Percentiles rank a stretch among this genome's conserved stretches.
Evolutionary conservation across 2,797 vertebrate genomes (phyloP).

Genomic region (Macropus fuliginosus): DNA sequence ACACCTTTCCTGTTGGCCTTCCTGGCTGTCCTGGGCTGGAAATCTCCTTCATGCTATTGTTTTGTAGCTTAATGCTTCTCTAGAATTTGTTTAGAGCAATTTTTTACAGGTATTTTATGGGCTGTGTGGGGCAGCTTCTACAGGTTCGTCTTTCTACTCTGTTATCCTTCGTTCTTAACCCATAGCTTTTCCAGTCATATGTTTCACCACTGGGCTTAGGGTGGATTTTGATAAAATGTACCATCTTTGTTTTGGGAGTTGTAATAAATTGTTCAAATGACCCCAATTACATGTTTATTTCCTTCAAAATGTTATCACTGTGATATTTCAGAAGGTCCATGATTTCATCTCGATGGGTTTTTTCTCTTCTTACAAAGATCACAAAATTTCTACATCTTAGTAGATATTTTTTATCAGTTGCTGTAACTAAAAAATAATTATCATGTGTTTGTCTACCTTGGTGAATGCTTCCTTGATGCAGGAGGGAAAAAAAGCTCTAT

Average conservation of each 20-base stretch:
- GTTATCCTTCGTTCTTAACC: background rate
- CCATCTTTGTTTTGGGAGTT: slow-evolving; percentile 11
- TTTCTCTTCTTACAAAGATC: background rate
- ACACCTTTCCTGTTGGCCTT: too few species aligned
- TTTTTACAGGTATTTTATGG: too few species aligned
- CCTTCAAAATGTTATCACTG: background rate
- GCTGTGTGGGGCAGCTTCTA: too few species aligned
- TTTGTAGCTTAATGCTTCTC: too few species aligned
- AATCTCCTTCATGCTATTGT: too few species aligned
- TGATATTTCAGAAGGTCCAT: background rate
- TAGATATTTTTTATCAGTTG: background rate
- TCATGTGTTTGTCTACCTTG: background rate
- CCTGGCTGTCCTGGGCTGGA: too few species aligned
- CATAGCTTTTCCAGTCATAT: background rate
- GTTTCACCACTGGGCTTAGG: background rate
- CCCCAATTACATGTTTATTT: background rate
- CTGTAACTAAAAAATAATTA: background rate
- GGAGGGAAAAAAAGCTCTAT: background rate
- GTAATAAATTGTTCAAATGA: background rate
- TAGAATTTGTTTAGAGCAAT: too few species aligned
- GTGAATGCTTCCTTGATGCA: background rate
- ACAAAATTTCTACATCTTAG: background rate
- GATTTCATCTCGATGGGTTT: background rate
- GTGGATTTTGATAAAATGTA: background rate
- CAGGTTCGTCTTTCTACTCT: background rate